These are phyloP conservation scores for Ennomos fuscantarius DNA, from an alignment of 2,888 invertebrate genomes.

Conservation along the genomic window DNA sequence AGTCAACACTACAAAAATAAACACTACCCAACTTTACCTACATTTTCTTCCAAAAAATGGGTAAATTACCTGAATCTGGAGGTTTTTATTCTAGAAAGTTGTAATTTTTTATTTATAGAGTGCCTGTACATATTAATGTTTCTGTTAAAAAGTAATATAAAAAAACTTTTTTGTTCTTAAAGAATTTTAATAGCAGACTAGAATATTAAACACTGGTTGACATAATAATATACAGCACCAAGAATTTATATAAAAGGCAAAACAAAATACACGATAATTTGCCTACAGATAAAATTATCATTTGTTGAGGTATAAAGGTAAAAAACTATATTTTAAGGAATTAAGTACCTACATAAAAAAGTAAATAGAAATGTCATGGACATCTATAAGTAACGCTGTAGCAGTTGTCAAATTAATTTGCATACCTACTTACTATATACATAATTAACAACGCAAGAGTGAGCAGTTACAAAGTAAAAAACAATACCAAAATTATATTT, in stretches of 20 bases:
- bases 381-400: too few species aligned
- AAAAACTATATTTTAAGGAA: not conserved
- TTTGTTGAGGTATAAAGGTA: constrained; percentile 1
- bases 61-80: too few species aligned
- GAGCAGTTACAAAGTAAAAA: not conserved
- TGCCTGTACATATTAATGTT: too few species aligned
- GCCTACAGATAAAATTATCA: not conserved
- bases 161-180: constrained; percentile 46
- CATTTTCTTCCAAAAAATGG: too few species aligned
- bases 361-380: not conserved
- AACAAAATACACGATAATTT: constrained; percentile 1
- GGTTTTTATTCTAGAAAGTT: too few species aligned
- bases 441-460: constrained; percentile 18
- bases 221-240: constrained; percentile 66
- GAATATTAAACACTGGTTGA: constrained; percentile 66
- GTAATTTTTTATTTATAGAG: too few species aligned
- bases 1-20: too few species aligned
- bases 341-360: not conserved
- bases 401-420: too few species aligned
- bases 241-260: constrained; percentile 17
- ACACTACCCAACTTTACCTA: too few species aligned
- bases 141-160: not conserved
- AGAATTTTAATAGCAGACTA: constrained; percentile 76
- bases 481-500: too few species aligned
- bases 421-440: too few species aligned